Percentiles rank a stretch among this genome's conserved stretches.
These are phyloP conservation scores for Drosophila takahashii DNA, from an alignment of 1,140 invertebrate genomes.

Conservation along the genomic window DNA sequence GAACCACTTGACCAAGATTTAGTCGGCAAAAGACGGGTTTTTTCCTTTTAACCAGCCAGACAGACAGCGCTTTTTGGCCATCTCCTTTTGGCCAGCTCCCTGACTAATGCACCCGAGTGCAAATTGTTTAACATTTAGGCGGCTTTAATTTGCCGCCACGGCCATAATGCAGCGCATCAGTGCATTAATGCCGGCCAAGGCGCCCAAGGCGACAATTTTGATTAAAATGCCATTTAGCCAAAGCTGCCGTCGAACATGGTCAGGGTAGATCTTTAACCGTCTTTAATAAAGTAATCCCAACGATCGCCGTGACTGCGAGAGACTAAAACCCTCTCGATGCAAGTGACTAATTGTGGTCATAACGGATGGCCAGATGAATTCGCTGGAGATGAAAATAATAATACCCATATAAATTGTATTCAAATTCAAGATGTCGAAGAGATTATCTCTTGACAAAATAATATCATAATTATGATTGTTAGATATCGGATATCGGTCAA, in stretches of 20 bases:
- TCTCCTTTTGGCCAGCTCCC: slow-evolving; percentile 11
- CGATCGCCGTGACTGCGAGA: slow-evolving; percentile 15
- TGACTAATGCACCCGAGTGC: slow-evolving; percentile 71
- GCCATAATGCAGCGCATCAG: slow-evolving; percentile 72
- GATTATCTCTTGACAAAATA: neutral
- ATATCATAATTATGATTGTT: neutral
- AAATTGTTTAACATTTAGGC: slow-evolving; percentile 82
- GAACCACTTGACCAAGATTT: slow-evolving; percentile 59
- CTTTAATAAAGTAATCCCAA: slow-evolving; percentile 64
- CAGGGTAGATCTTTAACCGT: slow-evolving; percentile 39
- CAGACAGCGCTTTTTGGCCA: slow-evolving; percentile 17
- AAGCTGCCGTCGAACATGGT: slow-evolving; percentile 34
- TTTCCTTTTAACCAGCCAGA: slow-evolving; percentile 31
- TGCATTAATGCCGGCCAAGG: slow-evolving; percentile 61
- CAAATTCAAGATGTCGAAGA: neutral
- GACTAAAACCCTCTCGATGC: slow-evolving; percentile 44
- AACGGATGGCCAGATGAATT: slow-evolving; percentile 22
- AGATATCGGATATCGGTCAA: too few species aligned
- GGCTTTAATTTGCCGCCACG: slow-evolving; percentile 70
- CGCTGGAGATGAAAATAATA: neutral
- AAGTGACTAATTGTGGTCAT: slow-evolving; percentile 65
- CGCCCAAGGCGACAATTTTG: slow-evolving; percentile 75
- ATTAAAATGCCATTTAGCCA: slow-evolving; percentile 81
- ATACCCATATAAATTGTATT: neutral
- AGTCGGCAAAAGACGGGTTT: slow-evolving; percentile 37